These are phyloP conservation scores for Sinonovacula constricta DNA, from an alignment of 1,140 invertebrate species.

Conservation along the genomic window DNA sequence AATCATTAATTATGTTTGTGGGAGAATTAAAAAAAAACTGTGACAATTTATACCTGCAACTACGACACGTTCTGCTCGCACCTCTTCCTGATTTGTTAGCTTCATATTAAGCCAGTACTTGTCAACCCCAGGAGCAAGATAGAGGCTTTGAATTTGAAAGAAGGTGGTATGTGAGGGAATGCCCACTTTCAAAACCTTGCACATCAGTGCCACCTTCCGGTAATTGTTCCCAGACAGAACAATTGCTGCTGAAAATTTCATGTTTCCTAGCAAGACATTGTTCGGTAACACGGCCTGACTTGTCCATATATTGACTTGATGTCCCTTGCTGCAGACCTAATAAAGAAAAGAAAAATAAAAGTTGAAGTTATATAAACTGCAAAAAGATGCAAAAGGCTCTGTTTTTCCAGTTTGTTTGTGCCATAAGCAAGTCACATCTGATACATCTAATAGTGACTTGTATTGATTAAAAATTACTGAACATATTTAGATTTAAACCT, in stretches of 20 bases:
- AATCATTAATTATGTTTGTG: no score
- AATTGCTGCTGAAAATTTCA: background rate
- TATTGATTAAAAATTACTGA: no score
- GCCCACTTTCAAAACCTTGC: background rate
- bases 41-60: conserved; percentile 12
- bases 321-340: background rate
- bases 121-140: background rate
- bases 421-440: no score
- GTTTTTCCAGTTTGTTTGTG: no score
- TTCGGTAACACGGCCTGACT: background rate
- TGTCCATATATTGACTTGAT: background rate
- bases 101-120: conserved; percentile 11
- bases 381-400: no score
- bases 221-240: background rate
- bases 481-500: no score
- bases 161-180: background rate
- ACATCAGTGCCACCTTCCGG: background rate
- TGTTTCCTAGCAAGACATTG: background rate
- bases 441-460: no score
- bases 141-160: background rate
- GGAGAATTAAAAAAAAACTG: no score
- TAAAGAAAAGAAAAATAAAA: conserved; percentile 5
- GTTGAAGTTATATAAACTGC: no score
- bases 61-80: background rate
- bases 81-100: conserved; percentile 1